These are phyloP conservation scores for Anabacerthia variegaticeps DNA, from an alignment of 2,797 vertebrate species.

Conservation along the genomic window DNA sequence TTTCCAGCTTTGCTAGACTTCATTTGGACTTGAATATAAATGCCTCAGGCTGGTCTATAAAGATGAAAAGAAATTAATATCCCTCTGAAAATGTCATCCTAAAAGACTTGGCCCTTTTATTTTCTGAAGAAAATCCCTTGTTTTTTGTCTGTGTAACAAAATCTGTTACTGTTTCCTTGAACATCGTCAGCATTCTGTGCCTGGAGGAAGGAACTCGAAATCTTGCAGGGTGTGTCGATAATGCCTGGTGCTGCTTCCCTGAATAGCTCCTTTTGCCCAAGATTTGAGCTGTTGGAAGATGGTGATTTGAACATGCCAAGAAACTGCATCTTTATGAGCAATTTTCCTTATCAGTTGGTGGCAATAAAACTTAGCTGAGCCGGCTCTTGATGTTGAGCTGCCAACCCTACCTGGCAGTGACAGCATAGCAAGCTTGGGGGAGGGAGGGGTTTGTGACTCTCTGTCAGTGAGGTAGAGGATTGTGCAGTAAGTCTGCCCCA, in stretches of 20 bases:
- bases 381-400: neutral
- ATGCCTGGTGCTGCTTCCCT: neutral
- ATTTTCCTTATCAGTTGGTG: neutral
- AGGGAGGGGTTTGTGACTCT: neutral
- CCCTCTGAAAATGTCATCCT: constrained; percentile 17
- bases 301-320: neutral
- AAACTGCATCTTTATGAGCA: neutral
- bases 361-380: neutral
- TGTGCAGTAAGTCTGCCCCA: neutral
- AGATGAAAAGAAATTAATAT: constrained; percentile 36
- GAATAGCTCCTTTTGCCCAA: neutral
- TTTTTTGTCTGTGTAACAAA: constrained; percentile 9
- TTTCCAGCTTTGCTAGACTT: constrained; percentile 33
- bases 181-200: neutral
- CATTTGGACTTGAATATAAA: constrained; percentile 7
- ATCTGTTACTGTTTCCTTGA: constrained; percentile 30
- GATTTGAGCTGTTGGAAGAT: neutral
- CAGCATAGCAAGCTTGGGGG: neutral
- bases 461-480: neutral
- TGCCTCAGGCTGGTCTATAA: constrained; percentile 30
- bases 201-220: neutral
- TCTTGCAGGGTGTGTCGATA: neutral
- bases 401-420: neutral
- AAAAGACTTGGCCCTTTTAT: neutral
- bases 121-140: neutral